These are phyloP conservation scores for Galerucella calmariensis DNA, from an alignment of 2,888 invertebrate genomes.

Conservation along the genomic window DNA sequence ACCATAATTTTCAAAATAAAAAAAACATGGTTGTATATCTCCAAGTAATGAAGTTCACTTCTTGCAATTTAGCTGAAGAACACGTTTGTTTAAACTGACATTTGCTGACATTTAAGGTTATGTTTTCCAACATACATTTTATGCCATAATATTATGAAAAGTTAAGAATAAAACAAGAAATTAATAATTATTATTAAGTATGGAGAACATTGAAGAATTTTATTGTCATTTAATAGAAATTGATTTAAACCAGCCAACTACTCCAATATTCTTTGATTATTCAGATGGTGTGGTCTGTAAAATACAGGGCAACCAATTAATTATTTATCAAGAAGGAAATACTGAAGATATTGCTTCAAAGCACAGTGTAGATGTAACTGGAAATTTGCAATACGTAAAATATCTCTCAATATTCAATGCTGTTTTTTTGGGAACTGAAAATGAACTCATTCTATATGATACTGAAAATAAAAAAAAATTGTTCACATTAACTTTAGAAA, in stretches of 20 bases:
- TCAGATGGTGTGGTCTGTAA: constrained; percentile 24
- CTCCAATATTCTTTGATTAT: constrained; percentile 27
- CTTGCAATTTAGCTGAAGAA: neutral
- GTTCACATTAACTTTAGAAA: constrained; percentile 16
- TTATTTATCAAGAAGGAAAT: constrained; percentile 18
- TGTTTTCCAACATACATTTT: neutral
- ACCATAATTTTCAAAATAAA: neutral
- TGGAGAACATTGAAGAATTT: constrained; percentile 42
- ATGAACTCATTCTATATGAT: constrained; percentile 35
- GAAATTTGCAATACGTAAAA: constrained; percentile 34
- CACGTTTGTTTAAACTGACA: constrained; percentile 15
- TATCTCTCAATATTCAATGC: constrained; percentile 42
- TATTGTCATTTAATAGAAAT: constrained; percentile 29
- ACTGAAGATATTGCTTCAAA: constrained; percentile 1
- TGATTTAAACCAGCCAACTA: neutral
- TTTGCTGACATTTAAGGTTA: constrained; percentile 6
- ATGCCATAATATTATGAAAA: neutral
- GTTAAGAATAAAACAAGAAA: neutral
- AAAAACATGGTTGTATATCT: neutral
- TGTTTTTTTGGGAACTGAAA: constrained; percentile 43
- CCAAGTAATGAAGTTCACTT: neutral
- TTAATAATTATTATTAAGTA: constrained; percentile 13
- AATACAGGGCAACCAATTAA: constrained; percentile 16
- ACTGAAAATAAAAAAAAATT: constrained; percentile 11
- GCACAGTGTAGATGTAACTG: constrained; percentile 31